A percentile compares a stretch with the other conserved stretches of the same genome.
Conservation (phyloP, 2,888 invertebrate species). For the Margaritifera margaritifera region DNA sequence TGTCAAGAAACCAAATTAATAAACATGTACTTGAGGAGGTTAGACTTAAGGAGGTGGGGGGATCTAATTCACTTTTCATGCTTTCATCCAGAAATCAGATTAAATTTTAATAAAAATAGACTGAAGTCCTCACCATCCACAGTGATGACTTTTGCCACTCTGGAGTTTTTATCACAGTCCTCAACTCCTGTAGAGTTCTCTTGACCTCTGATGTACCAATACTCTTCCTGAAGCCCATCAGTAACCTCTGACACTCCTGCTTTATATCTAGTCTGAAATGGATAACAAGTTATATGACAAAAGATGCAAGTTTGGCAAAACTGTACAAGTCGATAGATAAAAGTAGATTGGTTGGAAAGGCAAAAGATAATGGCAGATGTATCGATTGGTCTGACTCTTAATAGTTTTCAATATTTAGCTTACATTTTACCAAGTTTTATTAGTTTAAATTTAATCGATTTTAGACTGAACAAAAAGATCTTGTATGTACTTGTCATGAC, state of each 20-base stretch:
- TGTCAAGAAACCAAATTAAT: too few species aligned
- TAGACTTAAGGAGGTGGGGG: too few species aligned
- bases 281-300: background rate
- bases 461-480: too few species aligned
- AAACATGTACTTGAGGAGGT: too few species aligned
- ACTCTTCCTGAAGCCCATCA: constrained; percentile 47
- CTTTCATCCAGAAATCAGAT: background rate
- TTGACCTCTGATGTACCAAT: constrained; percentile 53
- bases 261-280: constrained; percentile 41
- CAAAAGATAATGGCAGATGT: too few species aligned
- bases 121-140: constrained; percentile 46
- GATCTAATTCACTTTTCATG: background rate
- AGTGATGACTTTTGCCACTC: constrained; percentile 61
- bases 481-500: too few species aligned
- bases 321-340: background rate
- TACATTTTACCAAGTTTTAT: too few species aligned
- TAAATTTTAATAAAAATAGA: background rate
- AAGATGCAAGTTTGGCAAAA: background rate
- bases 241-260: constrained; percentile 44
- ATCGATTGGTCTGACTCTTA: too few species aligned
- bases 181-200: constrained; percentile 55
- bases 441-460: too few species aligned
- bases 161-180: constrained; percentile 50
- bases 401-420: too few species aligned
- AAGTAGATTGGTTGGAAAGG: background rate